Evolutionary conservation across 1,140 invertebrate genomes (phyloP), one percentile per base, ranked within the genome.

Genomic region (Hyles vespertilio): DNA sequence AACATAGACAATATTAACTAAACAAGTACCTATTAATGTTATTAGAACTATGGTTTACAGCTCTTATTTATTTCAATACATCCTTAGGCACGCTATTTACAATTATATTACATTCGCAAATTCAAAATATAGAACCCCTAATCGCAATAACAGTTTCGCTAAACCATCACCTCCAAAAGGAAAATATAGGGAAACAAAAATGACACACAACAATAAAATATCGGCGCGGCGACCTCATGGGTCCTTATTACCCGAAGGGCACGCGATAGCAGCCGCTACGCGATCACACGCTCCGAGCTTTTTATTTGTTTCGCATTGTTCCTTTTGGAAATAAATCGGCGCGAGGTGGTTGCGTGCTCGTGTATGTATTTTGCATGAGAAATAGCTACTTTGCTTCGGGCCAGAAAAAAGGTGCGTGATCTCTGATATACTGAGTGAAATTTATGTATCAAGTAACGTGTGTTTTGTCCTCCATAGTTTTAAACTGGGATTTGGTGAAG

Each of bases 311-410:
- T 77, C 70, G 67, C 70, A 77, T 82, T 79, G 76, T 82, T 79
- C 72, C 71, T 72, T 77, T 79, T 72, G 66, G 73, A 80, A 78
- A 79, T 81, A 82, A 79, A 74, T 79, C 70, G 70, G 59, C 63
- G 62, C 61, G 53, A 51, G 60, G 66, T 48, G 69, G 65, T 84
- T 75, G 81, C 81, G 79, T 84, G 80, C 64, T 61, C 72, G 67
- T 75, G 69, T 77, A 79, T 77, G 69, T 81, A 79, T 82, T 84
- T 84, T 82, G 74, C 79, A 84, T 84, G 77, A 79, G 70, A 81
- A 78, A 79, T 72, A 70, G 66, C 70, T 72, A 76, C 74, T 77
- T 70, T 59, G 59, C 50, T 51, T 32, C 5, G 7, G 50, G 64
- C 64, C 63, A 59, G 71, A 61, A 67, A 77, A 79, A 79, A 77